Conservation (phyloP, 2,888 invertebrate species). For the Seira sanloemensis region DNA sequence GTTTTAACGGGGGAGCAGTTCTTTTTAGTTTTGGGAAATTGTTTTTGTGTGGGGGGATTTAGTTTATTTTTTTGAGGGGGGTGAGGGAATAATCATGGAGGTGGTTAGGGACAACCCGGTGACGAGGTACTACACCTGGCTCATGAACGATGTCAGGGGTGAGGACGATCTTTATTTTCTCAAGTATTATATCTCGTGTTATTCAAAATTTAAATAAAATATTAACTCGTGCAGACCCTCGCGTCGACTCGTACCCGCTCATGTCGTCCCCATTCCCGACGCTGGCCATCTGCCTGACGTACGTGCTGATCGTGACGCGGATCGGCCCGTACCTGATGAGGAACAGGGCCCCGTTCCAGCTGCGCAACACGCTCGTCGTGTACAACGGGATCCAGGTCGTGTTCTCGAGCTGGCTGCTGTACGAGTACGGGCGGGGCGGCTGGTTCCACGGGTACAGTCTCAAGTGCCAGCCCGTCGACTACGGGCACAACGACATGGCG, state of each 20-base stretch:
- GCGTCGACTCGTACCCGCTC: conserved; percentile 93
- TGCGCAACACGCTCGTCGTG: conserved; percentile 84
- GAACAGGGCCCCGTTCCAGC: conserved; percentile 87
- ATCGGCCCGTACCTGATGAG: conserved; percentile 90
- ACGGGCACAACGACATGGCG: conserved; percentile 86
- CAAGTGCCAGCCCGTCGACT: conserved; percentile 94
- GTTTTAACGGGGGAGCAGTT: neutral
- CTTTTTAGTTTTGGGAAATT: neutral
- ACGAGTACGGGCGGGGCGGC: conserved; percentile 90
- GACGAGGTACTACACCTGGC: conserved; percentile 38
- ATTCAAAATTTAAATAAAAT: neutral
- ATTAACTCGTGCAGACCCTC: conserved; percentile 81
- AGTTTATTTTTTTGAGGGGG: neutral
- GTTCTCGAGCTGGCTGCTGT: conserved; percentile 74
- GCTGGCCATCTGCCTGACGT: conserved; percentile 89
- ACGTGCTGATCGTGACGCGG: conserved; percentile 92
- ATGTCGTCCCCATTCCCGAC: conserved; percentile 97
- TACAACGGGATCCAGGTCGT: conserved; percentile 83
- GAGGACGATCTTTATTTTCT: too few species aligned
- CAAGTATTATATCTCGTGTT: neutral
- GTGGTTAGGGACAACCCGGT: neutral
- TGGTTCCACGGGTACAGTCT: conserved; percentile 94
- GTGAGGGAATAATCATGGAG: conserved; percentile 1
- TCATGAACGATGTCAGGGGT: conserved; percentile 49
- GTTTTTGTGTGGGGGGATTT: neutral